A percentile compares a stretch with the other conserved stretches of the same genome.
phyloP scores from a whole-genome alignment of 2,797 vertebrate genomes.

The Macroramphosus scolopax region DNA sequence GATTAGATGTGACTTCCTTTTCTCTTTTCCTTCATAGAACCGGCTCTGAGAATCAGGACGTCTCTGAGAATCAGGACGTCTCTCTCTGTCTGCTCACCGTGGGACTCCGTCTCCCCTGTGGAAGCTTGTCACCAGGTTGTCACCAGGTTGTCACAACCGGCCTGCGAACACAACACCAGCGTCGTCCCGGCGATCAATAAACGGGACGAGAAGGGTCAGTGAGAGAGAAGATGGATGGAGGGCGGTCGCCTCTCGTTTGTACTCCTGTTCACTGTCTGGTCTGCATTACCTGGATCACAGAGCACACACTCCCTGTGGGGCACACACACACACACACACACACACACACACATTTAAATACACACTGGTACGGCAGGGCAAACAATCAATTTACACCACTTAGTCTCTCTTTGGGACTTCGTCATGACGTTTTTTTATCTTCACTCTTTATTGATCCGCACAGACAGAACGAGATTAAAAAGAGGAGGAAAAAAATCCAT shows the following conservation, averaged over 20 bases:
- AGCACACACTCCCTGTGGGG: constrained; percentile 68
- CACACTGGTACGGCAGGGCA: constrained; percentile 20
- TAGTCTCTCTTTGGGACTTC: constrained; percentile 51
- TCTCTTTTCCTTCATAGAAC: too few relatives aligned
- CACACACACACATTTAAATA: constrained; percentile 12
- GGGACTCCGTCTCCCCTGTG: constrained; percentile 22
- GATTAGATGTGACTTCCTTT: too few relatives aligned
- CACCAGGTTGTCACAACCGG: constrained; percentile 39
- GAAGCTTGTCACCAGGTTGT: constrained; percentile 55
- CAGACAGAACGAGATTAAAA: constrained; percentile 1
- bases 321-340: constrained; percentile 26
- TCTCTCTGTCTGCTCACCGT: background rate
- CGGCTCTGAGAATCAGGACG: background rate
- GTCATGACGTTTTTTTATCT: constrained; percentile 54
- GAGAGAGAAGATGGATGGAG: constrained; percentile 60
- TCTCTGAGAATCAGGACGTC: too few relatives aligned
- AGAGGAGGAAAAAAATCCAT: background rate
- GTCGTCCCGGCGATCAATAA: constrained; percentile 69
- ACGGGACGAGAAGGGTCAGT: constrained; percentile 37
- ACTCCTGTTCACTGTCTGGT: constrained; percentile 53
- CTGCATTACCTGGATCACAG: constrained; percentile 80
- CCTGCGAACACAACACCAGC: constrained; percentile 58
- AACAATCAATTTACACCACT: constrained; percentile 66
- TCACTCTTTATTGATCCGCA: constrained; percentile 44
- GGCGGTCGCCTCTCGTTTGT: constrained; percentile 61